Evolutionary conservation across 2,888 invertebrate species (phyloP).

Genomic region (Itoplectis maculator): DNA sequence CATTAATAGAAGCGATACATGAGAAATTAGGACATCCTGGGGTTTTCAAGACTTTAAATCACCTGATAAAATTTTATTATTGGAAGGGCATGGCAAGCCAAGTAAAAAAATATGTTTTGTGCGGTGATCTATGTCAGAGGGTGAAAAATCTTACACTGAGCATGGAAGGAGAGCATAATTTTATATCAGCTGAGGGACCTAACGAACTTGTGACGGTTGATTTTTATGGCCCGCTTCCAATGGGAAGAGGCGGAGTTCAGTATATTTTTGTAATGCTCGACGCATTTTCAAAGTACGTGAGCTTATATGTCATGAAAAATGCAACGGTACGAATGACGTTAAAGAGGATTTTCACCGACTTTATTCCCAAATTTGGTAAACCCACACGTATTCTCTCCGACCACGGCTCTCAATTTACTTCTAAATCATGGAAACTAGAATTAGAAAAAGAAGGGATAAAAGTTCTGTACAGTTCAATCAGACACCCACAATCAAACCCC

Average conservation of each 20-base stretch:
- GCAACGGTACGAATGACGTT: no score
- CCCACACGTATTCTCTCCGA: conserved; percentile 32
- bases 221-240: no score
- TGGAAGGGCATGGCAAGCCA: conserved; percentile 30
- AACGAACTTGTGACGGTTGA: conserved; percentile 40
- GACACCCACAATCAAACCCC: conserved; percentile 14
- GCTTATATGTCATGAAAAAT: no score
- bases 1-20: conserved; percentile 50
- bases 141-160: conserved; percentile 3
- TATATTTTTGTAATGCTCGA: no score
- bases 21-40: no score
- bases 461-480: conserved; percentile 14
- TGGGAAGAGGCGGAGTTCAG: no score
- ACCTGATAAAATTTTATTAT: conserved; percentile 49
- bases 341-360: no score
- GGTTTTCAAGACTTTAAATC: conserved; percentile 45
- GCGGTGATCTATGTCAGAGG: conserved; percentile 56
- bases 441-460: conserved; percentile 29
- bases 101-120: conserved; percentile 37
- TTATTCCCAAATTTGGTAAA: conserved; percentile 21
- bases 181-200: neutral
- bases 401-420: conserved; percentile 43
- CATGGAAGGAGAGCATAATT: conserved; percentile 36
- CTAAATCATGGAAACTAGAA: conserved; percentile 10
- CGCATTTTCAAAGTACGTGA: conserved; percentile 45